Evolutionary conservation across 2,888 invertebrate species (phyloP).

Genomic region (Villa cingulata): DNA sequence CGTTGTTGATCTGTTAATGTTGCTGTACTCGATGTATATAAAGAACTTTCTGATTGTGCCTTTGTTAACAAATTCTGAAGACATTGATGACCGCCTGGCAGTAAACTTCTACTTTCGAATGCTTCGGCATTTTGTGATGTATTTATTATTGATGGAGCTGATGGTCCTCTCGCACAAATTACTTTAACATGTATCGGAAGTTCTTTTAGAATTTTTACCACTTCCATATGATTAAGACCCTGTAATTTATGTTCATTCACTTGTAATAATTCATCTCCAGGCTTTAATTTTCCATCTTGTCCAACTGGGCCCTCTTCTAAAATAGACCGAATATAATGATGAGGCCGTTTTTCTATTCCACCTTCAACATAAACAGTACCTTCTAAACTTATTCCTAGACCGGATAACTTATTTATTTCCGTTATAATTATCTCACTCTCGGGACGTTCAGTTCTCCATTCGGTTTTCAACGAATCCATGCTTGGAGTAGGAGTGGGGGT

Average conservation of each 20-base stretch:
- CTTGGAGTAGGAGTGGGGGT: slow-evolving; percentile 43
- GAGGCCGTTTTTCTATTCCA: slow-evolving; percentile 92
- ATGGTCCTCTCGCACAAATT: slow-evolving; percentile 70
- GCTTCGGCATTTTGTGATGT: slow-evolving; percentile 65
- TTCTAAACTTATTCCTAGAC: slow-evolving; percentile 92
- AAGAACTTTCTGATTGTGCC: slow-evolving; percentile 89
- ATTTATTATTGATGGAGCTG: slow-evolving; percentile 53
- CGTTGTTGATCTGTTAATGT: slow-evolving; percentile 61
- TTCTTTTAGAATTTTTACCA: slow-evolving; percentile 88
- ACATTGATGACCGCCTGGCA: slow-evolving; percentile 78
- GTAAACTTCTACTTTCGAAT: slow-evolving; percentile 65
- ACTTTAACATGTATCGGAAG: slow-evolving; percentile 80
- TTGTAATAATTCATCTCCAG: slow-evolving; percentile 93
- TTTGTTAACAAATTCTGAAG: slow-evolving; percentile 71
- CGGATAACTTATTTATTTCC: slow-evolving; percentile 83
- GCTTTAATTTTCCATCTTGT: slow-evolving; percentile 71
- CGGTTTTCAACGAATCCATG: slow-evolving; percentile 59
- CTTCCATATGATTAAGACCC: slow-evolving; percentile 91
- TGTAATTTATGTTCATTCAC: slow-evolving; percentile 85
- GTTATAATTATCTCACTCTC: slow-evolving; percentile 83
- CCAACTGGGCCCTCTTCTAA: slow-evolving; percentile 95
- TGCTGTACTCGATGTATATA: slow-evolving; percentile 75
- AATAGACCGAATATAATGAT: slow-evolving; percentile 95
- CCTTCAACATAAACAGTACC: slow-evolving; percentile 98
- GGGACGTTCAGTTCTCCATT: slow-evolving; percentile 65